Evolutionary conservation across 2,888 invertebrate species (phyloP).

Genomic region (Schizotus pectinicornis): DNA sequence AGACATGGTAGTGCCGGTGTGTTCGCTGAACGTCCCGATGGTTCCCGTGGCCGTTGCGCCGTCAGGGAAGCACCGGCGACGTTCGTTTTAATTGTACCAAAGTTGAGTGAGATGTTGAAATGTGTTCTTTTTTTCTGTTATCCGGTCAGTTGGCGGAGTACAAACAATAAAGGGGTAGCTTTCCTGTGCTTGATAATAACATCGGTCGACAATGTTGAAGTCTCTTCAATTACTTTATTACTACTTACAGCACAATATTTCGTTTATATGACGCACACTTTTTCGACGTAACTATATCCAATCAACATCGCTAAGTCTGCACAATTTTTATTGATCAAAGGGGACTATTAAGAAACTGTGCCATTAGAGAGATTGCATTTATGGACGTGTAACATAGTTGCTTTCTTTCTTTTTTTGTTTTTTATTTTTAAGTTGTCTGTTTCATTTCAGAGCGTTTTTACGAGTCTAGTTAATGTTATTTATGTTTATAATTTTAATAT

Average conservation of each 20-base stretch:
- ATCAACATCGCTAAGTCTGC: constrained; percentile 13
- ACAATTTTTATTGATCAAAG: constrained; percentile 34
- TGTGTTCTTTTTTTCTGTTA: constrained; percentile 48
- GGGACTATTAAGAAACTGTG: constrained; percentile 43
- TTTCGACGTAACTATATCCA: constrained; percentile 7
- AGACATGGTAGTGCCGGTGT: constrained; percentile 28
- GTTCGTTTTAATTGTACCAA: constrained; percentile 47
- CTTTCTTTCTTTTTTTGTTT: constrained; percentile 35
- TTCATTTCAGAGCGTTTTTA: constrained; percentile 40
- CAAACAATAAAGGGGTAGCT: constrained; percentile 32
- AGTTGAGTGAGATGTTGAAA: constrained; percentile 53
- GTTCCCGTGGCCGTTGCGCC: constrained; percentile 24
- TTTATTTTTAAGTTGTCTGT: constrained; percentile 45
- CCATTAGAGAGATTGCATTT: constrained; percentile 54
- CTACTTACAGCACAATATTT: constrained; percentile 22
- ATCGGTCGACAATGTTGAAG: constrained; percentile 29
- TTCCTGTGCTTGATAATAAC: constrained; percentile 42
- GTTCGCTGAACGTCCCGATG: constrained; percentile 31
- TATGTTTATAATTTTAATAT: constrained; percentile 50
- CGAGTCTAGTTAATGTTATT: constrained; percentile 51
- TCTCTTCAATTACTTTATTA: constrained; percentile 13
- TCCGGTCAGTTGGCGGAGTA: constrained; percentile 23
- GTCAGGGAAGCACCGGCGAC: constrained; percentile 26
- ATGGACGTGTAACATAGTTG: constrained; percentile 39
- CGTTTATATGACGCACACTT: constrained; percentile 26